These are phyloP conservation scores for Caenorhabditis sp. DNA, from an alignment of 2,888 invertebrate species.

Conservation along the genomic window DNA sequence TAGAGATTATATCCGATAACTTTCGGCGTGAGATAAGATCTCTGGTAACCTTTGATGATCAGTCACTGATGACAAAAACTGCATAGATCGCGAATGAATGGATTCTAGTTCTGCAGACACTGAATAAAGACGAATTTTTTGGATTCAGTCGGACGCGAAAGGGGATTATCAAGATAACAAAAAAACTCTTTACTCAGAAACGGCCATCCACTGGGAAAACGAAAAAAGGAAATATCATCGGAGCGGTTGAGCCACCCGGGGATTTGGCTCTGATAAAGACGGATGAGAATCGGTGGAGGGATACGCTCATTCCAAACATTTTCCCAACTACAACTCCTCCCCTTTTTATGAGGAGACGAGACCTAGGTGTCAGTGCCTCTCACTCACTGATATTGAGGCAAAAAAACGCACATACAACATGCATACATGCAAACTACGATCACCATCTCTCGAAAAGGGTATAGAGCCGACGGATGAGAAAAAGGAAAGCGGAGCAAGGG, in stretches of 20 bases:
- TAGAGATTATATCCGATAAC: not conserved
- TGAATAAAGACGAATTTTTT: not conserved
- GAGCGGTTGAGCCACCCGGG: slow-evolving; percentile 8
- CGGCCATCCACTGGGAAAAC: not conserved
- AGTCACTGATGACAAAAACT: not conserved
- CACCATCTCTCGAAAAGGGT: slow-evolving; percentile 32
- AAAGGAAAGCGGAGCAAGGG: slow-evolving; percentile 7
- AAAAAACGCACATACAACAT: slow-evolving; percentile 33
- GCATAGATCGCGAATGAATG: not conserved
- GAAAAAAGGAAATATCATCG: slow-evolving; percentile 1
- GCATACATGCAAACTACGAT: slow-evolving; percentile 31
- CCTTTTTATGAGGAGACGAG: not conserved
- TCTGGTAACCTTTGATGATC: slow-evolving; percentile 1
- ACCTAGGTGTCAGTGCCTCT: slow-evolving; percentile 20
- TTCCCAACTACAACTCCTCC: too few relatives aligned
- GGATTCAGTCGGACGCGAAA: not conserved
- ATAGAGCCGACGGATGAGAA: not conserved
- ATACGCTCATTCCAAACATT: not conserved
- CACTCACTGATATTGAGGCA: slow-evolving; percentile 31
- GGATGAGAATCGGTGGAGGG: slow-evolving; percentile 8
- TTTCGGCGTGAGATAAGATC: not conserved
- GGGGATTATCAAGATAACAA: slow-evolving; percentile 3
- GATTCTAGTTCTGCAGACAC: not conserved
- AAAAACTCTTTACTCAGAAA: slow-evolving; percentile 14
- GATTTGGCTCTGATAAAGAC: slow-evolving; percentile 15